Evolutionary conservation across 2,113 vertebrate genomes (phyloP).

Genomic region (Loxodonta africana): DNA sequence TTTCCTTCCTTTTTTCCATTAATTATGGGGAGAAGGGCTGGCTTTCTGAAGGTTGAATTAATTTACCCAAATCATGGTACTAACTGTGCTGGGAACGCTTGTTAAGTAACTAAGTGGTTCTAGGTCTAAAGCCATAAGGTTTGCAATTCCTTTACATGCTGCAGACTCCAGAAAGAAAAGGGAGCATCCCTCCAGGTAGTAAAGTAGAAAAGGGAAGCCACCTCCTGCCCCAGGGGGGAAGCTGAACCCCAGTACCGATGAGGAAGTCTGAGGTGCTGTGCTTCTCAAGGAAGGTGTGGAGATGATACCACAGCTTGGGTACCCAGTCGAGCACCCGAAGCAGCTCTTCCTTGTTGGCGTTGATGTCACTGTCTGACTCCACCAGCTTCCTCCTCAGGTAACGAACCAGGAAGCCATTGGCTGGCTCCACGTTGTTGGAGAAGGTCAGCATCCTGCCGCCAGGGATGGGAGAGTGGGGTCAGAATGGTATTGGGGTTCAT

Average conservation of each 20-base stretch:
- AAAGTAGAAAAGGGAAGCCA: background rate
- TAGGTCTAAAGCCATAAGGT: background rate
- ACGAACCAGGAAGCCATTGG: constrained; percentile 96
- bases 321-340: constrained; percentile 96
- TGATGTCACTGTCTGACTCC: constrained; percentile 91
- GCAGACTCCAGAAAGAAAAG: background rate
- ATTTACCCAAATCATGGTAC: background rate
- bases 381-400: constrained; percentile 97
- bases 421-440: constrained; percentile 98
- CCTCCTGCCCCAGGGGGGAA: background rate
- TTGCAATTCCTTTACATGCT: background rate
- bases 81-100: background rate
- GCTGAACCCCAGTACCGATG: constrained; percentile 91
- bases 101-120: background rate
- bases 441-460: constrained; percentile 95
- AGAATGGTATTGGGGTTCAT: background rate
- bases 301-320: constrained; percentile 98
- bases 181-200: background rate
- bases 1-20: background rate
- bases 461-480: background rate
- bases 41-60: background rate
- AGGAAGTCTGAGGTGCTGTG: constrained; percentile 99
- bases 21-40: background rate
- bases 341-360: constrained; percentile 91
- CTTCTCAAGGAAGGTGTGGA: constrained; percentile 98